phyloP scores from a whole-genome alignment of 2,888 invertebrate species.

The Epirrhoe tristata region DNA sequence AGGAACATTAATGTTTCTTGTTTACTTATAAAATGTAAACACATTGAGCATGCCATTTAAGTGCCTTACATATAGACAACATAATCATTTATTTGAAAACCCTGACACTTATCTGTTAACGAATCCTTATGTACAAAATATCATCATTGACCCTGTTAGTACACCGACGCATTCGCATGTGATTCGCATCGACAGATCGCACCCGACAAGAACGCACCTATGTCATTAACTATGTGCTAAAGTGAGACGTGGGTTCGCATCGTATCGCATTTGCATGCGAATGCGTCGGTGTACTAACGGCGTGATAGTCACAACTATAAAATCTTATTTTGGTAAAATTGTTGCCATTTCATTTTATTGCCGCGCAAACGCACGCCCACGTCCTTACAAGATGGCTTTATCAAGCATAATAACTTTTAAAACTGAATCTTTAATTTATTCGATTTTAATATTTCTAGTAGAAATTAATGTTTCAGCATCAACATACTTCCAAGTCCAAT shows the following conservation, averaged over 20 bases:
- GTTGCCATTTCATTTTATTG: conserved; percentile 31
- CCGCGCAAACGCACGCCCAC: conserved; percentile 28
- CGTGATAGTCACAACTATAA: not conserved
- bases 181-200: too few relatives aligned
- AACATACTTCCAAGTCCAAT: too few relatives aligned
- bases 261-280: too few relatives aligned
- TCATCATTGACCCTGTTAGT: conserved; percentile 12
- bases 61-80: not conserved
- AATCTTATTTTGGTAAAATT: conserved; percentile 32
- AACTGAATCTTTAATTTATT: too few relatives aligned
- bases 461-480: not conserved
- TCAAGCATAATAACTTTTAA: conserved; percentile 10
- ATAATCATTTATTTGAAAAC: not conserved
- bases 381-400: conserved; percentile 21
- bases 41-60: not conserved
- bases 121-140: conserved; percentile 12
- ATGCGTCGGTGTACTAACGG: too few relatives aligned
- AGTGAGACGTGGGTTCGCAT: too few relatives aligned
- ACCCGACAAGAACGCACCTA: too few relatives aligned
- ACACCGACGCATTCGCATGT: too few relatives aligned
- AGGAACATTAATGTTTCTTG: too few relatives aligned
- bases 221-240: too few relatives aligned
- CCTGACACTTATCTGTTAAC: conserved; percentile 13
- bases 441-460: not conserved
- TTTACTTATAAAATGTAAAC: too few relatives aligned